Evolutionary conservation across 2,888 invertebrate species (phyloP).

Genomic region (Melinopterus prodromus): DNA sequence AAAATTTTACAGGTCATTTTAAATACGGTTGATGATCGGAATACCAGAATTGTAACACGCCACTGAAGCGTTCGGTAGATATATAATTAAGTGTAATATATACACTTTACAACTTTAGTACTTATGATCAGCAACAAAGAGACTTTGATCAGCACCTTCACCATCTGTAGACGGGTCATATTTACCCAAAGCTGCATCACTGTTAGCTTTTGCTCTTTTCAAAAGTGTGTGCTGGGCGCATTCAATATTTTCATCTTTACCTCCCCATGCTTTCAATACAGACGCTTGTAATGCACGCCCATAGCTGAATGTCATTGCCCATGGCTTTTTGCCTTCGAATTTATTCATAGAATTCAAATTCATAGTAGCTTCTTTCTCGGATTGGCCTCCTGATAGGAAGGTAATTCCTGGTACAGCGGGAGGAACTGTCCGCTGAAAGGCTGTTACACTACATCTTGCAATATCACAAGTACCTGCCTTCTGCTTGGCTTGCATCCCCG

Average conservation of each 20-base stretch:
- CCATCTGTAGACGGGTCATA: constrained; percentile 85
- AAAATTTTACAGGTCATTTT: no score
- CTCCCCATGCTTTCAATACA: constrained; percentile 92
- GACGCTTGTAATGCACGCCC: constrained; percentile 96
- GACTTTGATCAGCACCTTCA: constrained; percentile 81
- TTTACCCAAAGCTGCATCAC: constrained; percentile 88
- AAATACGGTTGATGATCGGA: not conserved
- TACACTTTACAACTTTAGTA: constrained; percentile 70
- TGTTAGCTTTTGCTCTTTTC: constrained; percentile 88
- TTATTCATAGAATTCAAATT: constrained; percentile 95
- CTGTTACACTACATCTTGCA: constrained; percentile 89
- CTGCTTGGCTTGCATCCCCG: constrained; percentile 75
- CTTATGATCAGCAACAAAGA: constrained; percentile 95
- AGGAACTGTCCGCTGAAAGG: constrained; percentile 89
- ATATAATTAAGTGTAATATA: not conserved
- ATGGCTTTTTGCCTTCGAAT: constrained; percentile 87
- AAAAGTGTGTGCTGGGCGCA: constrained; percentile 86
- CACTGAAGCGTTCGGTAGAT: not conserved
- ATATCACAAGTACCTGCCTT: constrained; percentile 71
- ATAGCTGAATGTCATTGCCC: constrained; percentile 95
- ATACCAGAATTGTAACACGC: not conserved
- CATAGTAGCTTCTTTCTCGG: constrained; percentile 94
- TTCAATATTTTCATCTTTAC: constrained; percentile 83
- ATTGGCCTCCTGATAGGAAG: constrained; percentile 97
- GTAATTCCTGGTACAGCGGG: constrained; percentile 93